These are phyloP conservation scores for Okamejei kenojei DNA, from an alignment of 2,797 vertebrate genomes.

Conservation along the genomic window DNA sequence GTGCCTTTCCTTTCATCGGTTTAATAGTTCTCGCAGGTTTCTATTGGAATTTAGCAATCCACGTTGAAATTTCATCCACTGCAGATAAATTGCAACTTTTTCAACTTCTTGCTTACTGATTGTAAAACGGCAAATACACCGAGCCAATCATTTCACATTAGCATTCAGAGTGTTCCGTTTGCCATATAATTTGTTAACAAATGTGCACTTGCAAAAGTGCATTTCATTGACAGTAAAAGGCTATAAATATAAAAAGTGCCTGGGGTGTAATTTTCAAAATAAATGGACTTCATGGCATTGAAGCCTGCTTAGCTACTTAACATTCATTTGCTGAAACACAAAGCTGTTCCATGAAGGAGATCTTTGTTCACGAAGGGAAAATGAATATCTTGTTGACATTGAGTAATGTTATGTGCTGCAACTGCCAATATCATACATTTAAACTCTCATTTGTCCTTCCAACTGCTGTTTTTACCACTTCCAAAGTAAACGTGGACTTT, in stretches of 20 bases:
- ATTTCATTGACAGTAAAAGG: constrained; percentile 8
- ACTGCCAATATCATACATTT: neutral
- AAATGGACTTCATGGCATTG: neutral
- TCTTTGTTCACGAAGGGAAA: constrained; percentile 7
- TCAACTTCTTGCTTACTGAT: neutral
- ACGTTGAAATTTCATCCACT: neutral
- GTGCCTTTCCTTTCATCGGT: neutral
- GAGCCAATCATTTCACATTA: neutral
- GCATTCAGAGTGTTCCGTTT: constrained; percentile 2
- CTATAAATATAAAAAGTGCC: constrained; percentile 1
- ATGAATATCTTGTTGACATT: constrained; percentile 27
- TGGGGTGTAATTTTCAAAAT: constrained; percentile 11
- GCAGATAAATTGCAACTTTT: neutral
- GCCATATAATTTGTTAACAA: neutral
- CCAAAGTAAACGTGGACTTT: neutral
- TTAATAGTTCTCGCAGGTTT: neutral
- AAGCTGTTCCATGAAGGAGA: neutral
- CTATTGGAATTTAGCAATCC: neutral
- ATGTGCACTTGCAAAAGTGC: neutral
- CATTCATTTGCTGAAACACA: constrained; percentile 13
- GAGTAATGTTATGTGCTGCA: neutral
- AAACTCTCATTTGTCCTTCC: neutral
- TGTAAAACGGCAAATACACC: neutral
- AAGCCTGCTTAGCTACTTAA: neutral
- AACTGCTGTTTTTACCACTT: too few species aligned